phyloP scores from a whole-genome alignment of 2,888 invertebrate species.

The Leptinotarsa peninsularis region DNA sequence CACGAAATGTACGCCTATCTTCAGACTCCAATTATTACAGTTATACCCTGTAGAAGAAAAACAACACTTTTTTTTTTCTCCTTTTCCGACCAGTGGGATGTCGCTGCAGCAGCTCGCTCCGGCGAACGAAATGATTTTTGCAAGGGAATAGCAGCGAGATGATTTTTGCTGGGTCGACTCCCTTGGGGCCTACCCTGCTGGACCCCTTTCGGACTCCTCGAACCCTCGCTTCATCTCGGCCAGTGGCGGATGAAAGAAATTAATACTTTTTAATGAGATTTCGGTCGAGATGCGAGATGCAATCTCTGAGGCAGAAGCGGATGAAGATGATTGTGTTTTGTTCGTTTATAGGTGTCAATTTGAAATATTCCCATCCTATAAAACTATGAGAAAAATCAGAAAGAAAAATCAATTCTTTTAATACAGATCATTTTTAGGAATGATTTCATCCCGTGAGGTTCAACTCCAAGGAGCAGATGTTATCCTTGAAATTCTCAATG shows the following conservation, averaged over 20 bases:
- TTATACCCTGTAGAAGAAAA: constrained; percentile 24
- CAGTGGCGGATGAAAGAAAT: constrained; percentile 42
- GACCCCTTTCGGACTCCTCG: constrained; percentile 50
- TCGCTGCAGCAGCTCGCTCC: constrained; percentile 38
- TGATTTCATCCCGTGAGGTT: too few species aligned
- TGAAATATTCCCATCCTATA: too few species aligned
- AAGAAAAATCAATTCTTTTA: too few species aligned
- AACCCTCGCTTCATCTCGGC: constrained; percentile 39
- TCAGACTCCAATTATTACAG: neutral
- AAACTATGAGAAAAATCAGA: too few species aligned
- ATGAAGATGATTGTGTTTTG: neutral
- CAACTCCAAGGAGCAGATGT: too few species aligned
- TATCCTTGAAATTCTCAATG: too few species aligned
- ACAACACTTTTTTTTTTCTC: constrained; percentile 34
- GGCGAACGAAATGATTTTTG: constrained; percentile 51
- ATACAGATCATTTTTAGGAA: too few species aligned
- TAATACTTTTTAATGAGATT: constrained; percentile 41
- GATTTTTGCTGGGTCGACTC: constrained; percentile 55
- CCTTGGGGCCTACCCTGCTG: constrained; percentile 42
- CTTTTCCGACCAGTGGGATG: constrained; percentile 27
- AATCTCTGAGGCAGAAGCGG: constrained; percentile 8
- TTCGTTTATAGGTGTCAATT: neutral
- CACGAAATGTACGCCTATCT: constrained; percentile 1
- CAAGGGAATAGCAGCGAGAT: constrained; percentile 52
- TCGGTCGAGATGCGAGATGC: constrained; percentile 22